Evolutionary conservation across 1,140 invertebrate species (phyloP), one percentile per base, ranked within the genome.

Genomic region (Meloidogyne chitwoodi): DNA sequence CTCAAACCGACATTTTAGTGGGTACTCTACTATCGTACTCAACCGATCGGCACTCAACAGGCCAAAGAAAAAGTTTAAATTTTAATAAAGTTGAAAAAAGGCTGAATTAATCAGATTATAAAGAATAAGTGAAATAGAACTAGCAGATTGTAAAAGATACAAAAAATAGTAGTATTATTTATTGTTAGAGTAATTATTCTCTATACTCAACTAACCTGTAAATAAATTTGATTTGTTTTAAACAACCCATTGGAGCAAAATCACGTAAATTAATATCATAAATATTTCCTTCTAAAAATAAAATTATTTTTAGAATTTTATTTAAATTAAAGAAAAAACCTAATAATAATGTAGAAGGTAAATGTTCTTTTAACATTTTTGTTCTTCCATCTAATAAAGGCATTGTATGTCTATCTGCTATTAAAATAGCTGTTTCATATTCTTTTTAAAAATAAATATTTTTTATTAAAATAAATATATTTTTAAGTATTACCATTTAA

Each of bases 381-480:
- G 63, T 78, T 68, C 81, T 44, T 5, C 83, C 83, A 71, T 85
- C 74, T 63, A 84, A 48, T 62, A 76, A 85, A n/a, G 83, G 83
- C 68, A 84, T 85, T 65, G 83, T 84, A 44, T 84, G 83, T 16
- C 75, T 77, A 62, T 84, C 83, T 31, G 83, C 83, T 68, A 85
- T 65, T 14, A 84, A 56, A 29, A 84, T 56, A n/a, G 84, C 83
- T 68, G 83, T 85, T 76, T 84, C 83, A 44, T 85, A 83, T 75
- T 85, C 82, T 83, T 68, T n/a, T 75, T 27, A 79, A 70, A 5
- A 5, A 78, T 44, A 38, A 24, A 77, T 19, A n/a, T 26, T 10
- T n/a, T 77, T 22, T 66, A 24, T 22, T 12, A n/a, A n/a, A 14
- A 14, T 75, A 24, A 61, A 29, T 44, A 75, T 66, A 79, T 63